phyloP scores from a whole-genome alignment of 2,888 invertebrate species.

The Cecidostiba fungosa region DNA sequence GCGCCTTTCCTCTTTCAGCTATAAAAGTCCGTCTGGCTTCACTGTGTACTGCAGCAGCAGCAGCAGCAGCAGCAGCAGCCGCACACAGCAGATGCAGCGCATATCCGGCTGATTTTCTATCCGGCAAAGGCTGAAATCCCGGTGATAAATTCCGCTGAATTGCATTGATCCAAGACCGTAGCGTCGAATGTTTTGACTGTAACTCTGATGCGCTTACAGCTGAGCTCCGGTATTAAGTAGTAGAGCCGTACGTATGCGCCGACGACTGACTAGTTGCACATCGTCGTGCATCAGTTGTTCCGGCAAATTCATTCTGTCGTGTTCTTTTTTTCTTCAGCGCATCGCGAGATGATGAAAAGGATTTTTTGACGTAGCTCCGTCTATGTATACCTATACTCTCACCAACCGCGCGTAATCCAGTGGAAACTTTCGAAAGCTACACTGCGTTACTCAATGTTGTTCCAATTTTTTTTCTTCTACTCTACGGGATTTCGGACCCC shows the following conservation, averaged over 20 bases:
- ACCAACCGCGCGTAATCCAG: no score
- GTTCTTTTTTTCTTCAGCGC: no score
- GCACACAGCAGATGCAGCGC: not conserved
- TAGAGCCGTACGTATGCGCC: not conserved
- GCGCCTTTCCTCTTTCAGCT: slow-evolving; percentile 18
- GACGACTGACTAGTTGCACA: not conserved
- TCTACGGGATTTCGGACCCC: not conserved
- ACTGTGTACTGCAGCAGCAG: not conserved
- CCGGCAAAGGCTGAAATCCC: slow-evolving; percentile 44
- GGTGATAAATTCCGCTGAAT: slow-evolving; percentile 75
- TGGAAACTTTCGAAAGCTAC: not conserved
- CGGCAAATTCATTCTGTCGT: no score
- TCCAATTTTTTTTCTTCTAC: not conserved
- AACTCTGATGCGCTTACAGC: not conserved
- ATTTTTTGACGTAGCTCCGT: not conserved
- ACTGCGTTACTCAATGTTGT: not conserved
- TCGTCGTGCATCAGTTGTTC: no score
- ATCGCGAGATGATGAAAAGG: not conserved
- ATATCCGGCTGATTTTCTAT: not conserved
- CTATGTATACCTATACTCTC: no score
- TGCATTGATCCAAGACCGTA: slow-evolving; percentile 64
- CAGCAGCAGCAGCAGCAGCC: not conserved
- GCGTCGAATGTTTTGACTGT: not conserved
- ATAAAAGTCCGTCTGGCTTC: slow-evolving; percentile 8
- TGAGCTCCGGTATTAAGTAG: not conserved